Evolutionary conservation across 1,140 invertebrate genomes (phyloP), one percentile per base, ranked within the genome.

Genomic region (Penaeus chinensis): DNA sequence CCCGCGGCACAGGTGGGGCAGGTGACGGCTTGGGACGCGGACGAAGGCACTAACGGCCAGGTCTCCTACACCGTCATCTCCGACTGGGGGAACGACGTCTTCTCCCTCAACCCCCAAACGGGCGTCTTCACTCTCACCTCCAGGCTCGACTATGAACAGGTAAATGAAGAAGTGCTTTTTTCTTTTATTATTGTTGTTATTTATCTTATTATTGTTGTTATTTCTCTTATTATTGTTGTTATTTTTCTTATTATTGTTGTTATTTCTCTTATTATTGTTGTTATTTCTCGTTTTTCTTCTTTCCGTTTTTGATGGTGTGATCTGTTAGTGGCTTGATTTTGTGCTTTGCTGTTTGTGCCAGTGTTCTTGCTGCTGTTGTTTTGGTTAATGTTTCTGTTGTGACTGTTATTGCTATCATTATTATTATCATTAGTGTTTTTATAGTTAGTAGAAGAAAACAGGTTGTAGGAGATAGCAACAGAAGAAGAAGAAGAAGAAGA

Each of bases 21-120:
- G 82, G 95, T 99, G 27, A 92, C 94, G 62, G 98, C 98, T 10
- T 94, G 92, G 11, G 98, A 99, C 92, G 94, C 95, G 18, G 97
- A 99, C 91, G 94, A 95, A 82, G 97, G 96, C 10, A 93, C 95
- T 47, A 91, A 91, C 92, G 96, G 97, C 27, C 96, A 97, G 91
- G 93, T 98, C 10, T 96, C 96, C 22, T 98, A 98, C 93, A 95
- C 95, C 3, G 95, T 98, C 81, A 95, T 98, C 91, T 96, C 96
- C 78, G 97, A 99, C 91, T 99, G 98, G 96, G 97, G 96, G 69
- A 97, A 98, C 91, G 97, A 97, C 91, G 96, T 98, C 0, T 99
- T 99, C 92, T 96, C 96, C 2, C 93, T 99, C 80, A 97, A 98
- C 93, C 95, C 96, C 3, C 96, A 96, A 91, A 97, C 95, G 19